Base-by-base conservation (phyloP, 2,113 vertebrate species). In the Anser cygnoides region DNA sequence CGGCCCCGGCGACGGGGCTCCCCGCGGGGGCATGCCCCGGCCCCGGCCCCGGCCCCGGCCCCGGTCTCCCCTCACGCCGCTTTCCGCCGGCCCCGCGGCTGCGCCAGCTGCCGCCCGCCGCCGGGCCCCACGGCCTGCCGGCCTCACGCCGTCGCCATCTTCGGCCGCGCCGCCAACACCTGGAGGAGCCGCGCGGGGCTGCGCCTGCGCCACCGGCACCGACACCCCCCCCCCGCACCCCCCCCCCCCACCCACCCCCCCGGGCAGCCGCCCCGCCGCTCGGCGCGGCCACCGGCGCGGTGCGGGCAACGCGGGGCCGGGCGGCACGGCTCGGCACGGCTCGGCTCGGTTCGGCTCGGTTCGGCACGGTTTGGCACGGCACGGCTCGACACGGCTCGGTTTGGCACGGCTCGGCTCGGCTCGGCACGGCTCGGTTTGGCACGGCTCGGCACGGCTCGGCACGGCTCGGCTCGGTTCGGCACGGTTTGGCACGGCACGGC, bases 91-190 rank as follows among this genome's bases (percentile, higher is more conserved):
- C 57, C 57, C 96, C 89, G 92, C 95, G 93, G 44, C 44, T 20
- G 44, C 44, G 18, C 44, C 44, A 10, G 44, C 44, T 46, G 44
- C 44, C 44, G 44, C 44, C 44, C 44, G 44, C 44, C 44, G 96
- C 96, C 97, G 96, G 54, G 80, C 80, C 55, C 80, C 80, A 61
- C 37, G 20, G 43, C 43, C 46, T 20, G 46, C 46, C 46, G 46
- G 46, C 89, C 97, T 98, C 97, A 98, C 92, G 96, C 97, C 97
- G 98, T 98, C 98, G 98, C 98, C 98, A 98, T 98, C 98, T 98
- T 98, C 98, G 94, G 97, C 97, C 95, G 97, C 96, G 95, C 97
- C 87, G 97, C 97, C 97, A 98, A 98, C 98, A 98, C 98, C 98
- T 98, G 98, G 97, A 98, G 97, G 97, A 97, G 96, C 96, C 91